These are phyloP conservation scores for Semnornis frantzii DNA, from an alignment of 2,113 vertebrate genomes.

Conservation along the genomic window DNA sequence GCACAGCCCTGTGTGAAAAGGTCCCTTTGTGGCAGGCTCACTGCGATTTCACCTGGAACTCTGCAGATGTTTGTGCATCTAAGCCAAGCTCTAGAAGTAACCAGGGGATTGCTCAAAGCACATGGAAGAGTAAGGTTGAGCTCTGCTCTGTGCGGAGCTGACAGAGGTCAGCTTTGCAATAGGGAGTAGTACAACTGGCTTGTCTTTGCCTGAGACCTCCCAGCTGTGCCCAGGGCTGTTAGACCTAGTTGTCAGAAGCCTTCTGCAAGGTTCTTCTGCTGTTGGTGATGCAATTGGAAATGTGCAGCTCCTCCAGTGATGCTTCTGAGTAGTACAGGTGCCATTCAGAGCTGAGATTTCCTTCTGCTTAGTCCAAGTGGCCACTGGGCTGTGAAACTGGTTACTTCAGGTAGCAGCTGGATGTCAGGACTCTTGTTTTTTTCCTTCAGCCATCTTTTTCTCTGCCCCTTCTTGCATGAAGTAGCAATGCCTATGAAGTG, in stretches of 20 bases:
- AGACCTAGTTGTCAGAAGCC: not conserved
- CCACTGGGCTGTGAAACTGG: not conserved
- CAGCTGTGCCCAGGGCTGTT: not conserved
- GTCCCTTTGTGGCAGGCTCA: not conserved
- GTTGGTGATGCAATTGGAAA: not conserved
- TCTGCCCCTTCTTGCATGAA: not conserved
- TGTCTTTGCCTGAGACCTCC: not conserved
- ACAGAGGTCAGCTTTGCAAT: not conserved
- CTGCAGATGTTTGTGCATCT: slow-evolving; percentile 24
- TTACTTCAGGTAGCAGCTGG: not conserved
- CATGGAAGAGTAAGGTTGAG: not conserved
- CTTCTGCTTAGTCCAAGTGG: not conserved
- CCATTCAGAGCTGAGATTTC: not conserved
- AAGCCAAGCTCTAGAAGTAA: slow-evolving; percentile 11
- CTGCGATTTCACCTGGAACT: slow-evolving; percentile 8
- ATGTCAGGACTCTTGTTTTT: not conserved
- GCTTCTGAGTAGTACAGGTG: too few relatives aligned
- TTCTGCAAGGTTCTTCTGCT: not conserved
- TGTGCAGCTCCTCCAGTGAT: fast-evolving
- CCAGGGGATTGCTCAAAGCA: not conserved
- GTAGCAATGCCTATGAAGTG: not conserved
- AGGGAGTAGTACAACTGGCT: not conserved
- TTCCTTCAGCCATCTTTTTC: not conserved
- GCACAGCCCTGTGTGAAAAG: not conserved
- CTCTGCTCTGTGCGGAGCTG: not conserved